A percentile compares a stretch with the other conserved stretches of the same genome.
phyloP scores from a whole-genome alignment of 2,797 vertebrate genomes.

The Enteromius viviparus region DNA sequence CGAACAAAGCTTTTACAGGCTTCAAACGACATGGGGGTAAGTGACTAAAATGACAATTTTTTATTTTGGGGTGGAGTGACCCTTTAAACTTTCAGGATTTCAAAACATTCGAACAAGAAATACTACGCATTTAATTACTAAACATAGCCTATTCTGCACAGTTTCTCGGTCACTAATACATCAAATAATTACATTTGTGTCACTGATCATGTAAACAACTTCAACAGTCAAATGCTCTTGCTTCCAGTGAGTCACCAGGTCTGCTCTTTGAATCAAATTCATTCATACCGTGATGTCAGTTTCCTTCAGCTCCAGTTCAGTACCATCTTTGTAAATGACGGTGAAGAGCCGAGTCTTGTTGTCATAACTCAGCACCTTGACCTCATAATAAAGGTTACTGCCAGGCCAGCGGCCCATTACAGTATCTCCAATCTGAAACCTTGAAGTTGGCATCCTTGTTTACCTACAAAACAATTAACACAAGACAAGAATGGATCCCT shows the following conservation, averaged over 20 bases:
- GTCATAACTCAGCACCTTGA: constrained; percentile 84
- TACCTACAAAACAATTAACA: constrained; percentile 58
- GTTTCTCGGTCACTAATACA: neutral
- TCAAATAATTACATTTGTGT: neutral
- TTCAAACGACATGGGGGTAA: too few relatives aligned
- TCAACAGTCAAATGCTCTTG: neutral
- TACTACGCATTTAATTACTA: neutral
- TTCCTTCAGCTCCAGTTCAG: constrained; percentile 90
- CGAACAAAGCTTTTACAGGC: too few relatives aligned
- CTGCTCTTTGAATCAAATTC: rapidly evolving
- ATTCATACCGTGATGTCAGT: constrained; percentile 86
- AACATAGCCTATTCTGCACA: neutral
- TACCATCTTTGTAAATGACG: constrained; percentile 96
- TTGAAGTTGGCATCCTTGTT: constrained; percentile 83
- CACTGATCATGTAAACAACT: neutral
- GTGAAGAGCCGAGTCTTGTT: constrained; percentile 84
- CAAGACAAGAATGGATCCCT: neutral
- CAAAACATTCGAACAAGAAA: constrained; percentile 10
- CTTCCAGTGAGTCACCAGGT: neutral
- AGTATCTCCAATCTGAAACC: constrained; percentile 84
- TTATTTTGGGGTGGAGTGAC: too few relatives aligned
- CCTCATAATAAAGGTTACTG: constrained; percentile 93
- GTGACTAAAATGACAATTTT: too few relatives aligned
- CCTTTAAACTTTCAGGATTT: neutral
- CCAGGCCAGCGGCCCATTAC: constrained; percentile 99